Conservation (phyloP, 2,113 vertebrate species). For the Monopterus albus region DNA sequence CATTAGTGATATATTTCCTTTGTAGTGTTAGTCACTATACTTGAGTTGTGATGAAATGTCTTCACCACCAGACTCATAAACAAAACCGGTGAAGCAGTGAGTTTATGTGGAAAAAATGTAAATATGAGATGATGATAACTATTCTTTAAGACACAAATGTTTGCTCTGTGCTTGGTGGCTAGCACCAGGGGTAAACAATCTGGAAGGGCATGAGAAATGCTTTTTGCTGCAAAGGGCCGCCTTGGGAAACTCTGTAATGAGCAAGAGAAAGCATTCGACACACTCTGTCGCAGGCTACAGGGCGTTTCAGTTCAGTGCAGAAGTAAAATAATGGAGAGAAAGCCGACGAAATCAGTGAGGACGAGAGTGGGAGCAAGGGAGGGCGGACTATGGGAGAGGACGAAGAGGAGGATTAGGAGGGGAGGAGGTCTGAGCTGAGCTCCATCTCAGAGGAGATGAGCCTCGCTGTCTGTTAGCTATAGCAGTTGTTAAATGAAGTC, state of each 20-base stretch:
- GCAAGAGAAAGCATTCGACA: conserved; percentile 53
- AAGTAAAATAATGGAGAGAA: conserved; percentile 13
- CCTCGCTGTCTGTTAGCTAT: conserved; percentile 3
- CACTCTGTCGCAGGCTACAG: conserved; percentile 47
- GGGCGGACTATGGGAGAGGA: conserved; percentile 6
- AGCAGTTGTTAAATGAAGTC: conserved; percentile 34
- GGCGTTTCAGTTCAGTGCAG: conserved; percentile 42
- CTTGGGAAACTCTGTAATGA: conserved; percentile 63
- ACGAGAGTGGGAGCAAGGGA: background rate
- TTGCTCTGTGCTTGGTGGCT: conserved; percentile 34
- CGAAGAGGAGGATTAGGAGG: conserved; percentile 49
- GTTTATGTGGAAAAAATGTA: conserved; percentile 15
- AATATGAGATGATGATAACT: conserved; percentile 31
- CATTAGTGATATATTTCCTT: conserved; percentile 33
- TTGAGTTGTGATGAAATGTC: background rate
- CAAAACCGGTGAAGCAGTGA: conserved; percentile 1
- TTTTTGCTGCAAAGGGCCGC: conserved; percentile 39
- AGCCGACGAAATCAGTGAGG: background rate
- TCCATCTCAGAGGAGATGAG: conserved; percentile 63
- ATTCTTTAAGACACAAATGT: conserved; percentile 16
- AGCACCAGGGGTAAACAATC: conserved; percentile 23
- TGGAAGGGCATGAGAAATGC: conserved; percentile 40
- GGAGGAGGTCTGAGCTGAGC: conserved; percentile 42
- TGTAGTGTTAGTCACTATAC: background rate
- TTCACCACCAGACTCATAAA: background rate